A percentile compares a stretch with the other conserved stretches of the same genome.
These are phyloP conservation scores for Tiliacea citrago DNA, from an alignment of 2,888 invertebrate genomes.

Conservation along the genomic window DNA sequence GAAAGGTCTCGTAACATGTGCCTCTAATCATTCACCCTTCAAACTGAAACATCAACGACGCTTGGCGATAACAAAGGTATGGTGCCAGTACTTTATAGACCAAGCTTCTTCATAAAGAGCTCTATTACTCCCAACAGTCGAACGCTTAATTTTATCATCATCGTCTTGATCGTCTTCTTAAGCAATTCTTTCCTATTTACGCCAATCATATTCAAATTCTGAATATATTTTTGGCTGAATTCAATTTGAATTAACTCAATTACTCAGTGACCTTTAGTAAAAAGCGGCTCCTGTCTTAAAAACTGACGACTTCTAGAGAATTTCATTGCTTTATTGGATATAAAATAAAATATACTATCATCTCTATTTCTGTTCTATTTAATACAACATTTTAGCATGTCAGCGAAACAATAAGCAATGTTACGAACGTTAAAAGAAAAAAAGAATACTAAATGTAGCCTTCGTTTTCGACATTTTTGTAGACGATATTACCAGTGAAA, in stretches of 20 bases:
- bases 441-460: neutral
- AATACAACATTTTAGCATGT: neutral
- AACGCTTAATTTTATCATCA: neutral
- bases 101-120: neutral
- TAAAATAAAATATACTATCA: neutral
- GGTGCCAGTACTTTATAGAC: neutral
- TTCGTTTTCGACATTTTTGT: neutral
- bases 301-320: neutral
- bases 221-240: neutral
- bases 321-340: neutral
- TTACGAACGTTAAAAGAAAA: rapidly evolving
- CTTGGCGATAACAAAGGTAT: neutral
- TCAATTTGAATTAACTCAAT: conserved; percentile 9
- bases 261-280: conserved; percentile 8
- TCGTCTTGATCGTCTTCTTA: neutral
- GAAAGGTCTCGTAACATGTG: neutral
- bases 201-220: neutral
- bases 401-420: neutral
- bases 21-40: neutral
- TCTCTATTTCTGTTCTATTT: neutral
- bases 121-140: neutral
- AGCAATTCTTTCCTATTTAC: neutral
- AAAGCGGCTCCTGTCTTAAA: neutral
- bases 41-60: neutral
- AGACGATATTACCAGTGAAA: neutral